Evolutionary conservation across 2,113 vertebrate species (phyloP), one percentile per base, ranked within the genome.

Genomic region (Barbus barbus): DNA sequence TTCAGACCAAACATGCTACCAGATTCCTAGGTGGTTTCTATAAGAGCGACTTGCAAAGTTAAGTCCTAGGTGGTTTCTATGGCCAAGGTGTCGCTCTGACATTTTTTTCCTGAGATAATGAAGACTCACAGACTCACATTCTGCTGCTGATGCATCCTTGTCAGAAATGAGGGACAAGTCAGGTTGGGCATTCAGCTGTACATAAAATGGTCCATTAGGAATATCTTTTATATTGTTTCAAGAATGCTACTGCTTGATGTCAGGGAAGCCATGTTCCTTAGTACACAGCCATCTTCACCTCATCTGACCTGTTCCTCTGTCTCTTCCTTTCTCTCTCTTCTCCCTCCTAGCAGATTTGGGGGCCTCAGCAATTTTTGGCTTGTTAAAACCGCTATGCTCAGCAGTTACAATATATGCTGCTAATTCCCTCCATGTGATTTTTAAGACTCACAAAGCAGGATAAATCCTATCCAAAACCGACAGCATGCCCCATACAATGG

Each of bases 331-430:
- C 48, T 48, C 56, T 72, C 26, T 72, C 12, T 56, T 22, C 12
- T 44, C 22, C 44, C 76, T 85, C 8, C n/a, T 60, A 63, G 65
- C 78, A 82, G 28, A 78, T 72, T 83, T 60, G 16, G 63, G n/a
- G 69, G 76, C 46, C 75, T 60, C 84, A 86, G 81, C 87, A 73
- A 18, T 67, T 90, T 86, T 86, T 78, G 72, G 5, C 88, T 85
- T 87, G 87, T 86, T 28, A 80, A 90, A 76, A 86, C 82, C 60
- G 73, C 87, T 90, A 86, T 46, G 80, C 72, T 75, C 79, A 83
- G 78, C 82, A 82, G 83, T 44, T 41, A 56, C 82, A 84, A 41
- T 46, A 41, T 63, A 46, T 46, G 44, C 24, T 48, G 8, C 24
- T 51, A 12, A 75, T 51, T 28, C 26, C 4, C 6, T 58, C 33